Percentiles rank a stretch among this genome's conserved stretches.
phyloP scores from a whole-genome alignment of 2,888 invertebrate species.

The Salticus scenicus region DNA sequence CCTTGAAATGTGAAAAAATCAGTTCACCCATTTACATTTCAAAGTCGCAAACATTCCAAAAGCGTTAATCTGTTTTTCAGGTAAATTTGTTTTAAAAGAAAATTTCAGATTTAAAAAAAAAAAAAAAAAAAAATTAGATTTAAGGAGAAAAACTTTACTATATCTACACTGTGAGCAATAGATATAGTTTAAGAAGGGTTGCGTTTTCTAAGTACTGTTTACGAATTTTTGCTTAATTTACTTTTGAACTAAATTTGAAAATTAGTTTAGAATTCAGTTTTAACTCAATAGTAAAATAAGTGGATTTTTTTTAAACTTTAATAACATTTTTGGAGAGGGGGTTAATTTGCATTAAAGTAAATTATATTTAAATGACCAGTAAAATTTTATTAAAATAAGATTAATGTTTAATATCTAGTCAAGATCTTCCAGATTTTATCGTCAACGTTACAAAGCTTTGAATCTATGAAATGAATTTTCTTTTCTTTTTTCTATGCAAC shows the following conservation, averaged over 20 bases:
- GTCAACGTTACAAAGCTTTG: background rate
- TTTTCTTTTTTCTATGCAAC: conserved; percentile 42
- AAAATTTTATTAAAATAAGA: no score
- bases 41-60: no score
- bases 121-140: no score
- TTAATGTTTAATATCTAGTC: background rate
- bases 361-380: background rate
- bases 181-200: background rate
- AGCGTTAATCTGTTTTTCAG: no score
- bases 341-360: background rate
- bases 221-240: no score
- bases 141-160: background rate
- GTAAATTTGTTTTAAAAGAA: no score
- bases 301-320: background rate
- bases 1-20: no score
- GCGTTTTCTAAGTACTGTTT: background rate
- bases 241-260: no score
- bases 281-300: no score
- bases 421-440: conserved; percentile 17
- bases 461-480: background rate
- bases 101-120: no score
- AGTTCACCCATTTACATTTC: no score
- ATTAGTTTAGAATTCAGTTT: no score
- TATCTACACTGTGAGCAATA: background rate
- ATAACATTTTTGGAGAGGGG: background rate